A percentile compares a stretch with the other conserved stretches of the same genome.
These are phyloP conservation scores for Sitophilus oryzae DNA, from an alignment of 1,140 invertebrate species.

Conservation along the genomic window DNA sequence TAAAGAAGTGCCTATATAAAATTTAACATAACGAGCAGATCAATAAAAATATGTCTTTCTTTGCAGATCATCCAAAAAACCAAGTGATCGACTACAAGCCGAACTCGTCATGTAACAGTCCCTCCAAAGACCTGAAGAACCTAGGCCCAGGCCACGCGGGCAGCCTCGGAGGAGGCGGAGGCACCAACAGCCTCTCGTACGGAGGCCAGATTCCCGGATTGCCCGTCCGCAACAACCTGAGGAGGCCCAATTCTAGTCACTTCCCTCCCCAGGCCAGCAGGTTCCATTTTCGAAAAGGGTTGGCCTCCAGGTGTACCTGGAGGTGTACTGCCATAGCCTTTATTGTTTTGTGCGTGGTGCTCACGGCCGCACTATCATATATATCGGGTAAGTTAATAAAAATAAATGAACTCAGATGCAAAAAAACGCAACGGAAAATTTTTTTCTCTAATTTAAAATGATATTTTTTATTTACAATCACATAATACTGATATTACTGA, in stretches of 20 bases:
- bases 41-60: no score
- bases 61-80: slow-evolving; percentile 52
- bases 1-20: no score
- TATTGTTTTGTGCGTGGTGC: slow-evolving; percentile 71
- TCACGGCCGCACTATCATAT: slow-evolving; percentile 77
- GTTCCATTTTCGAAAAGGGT: slow-evolving; percentile 83
- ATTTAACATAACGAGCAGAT: no score
- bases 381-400: slow-evolving; percentile 68
- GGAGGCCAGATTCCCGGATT: slow-evolving; percentile 63
- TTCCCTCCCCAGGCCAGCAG: slow-evolving; percentile 58
- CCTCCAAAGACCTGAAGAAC: slow-evolving; percentile 65
- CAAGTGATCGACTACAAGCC: slow-evolving; percentile 82
- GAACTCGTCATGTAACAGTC: slow-evolving; percentile 75
- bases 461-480: no score
- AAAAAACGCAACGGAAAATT: no score
- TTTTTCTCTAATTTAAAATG: no score
- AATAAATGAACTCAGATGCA: no score
- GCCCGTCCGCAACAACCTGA: slow-evolving; percentile 66
- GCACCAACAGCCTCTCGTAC: slow-evolving; percentile 50
- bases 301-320: slow-evolving; percentile 82
- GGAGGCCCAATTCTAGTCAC: slow-evolving; percentile 55
- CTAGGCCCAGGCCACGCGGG: slow-evolving; percentile 66
- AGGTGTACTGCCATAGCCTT: slow-evolving; percentile 82
- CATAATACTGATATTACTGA: no score
- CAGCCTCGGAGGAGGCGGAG: slow-evolving; percentile 46